Conservation (phyloP, 2,113 vertebrate species). For the Numenius arquata region DNA sequence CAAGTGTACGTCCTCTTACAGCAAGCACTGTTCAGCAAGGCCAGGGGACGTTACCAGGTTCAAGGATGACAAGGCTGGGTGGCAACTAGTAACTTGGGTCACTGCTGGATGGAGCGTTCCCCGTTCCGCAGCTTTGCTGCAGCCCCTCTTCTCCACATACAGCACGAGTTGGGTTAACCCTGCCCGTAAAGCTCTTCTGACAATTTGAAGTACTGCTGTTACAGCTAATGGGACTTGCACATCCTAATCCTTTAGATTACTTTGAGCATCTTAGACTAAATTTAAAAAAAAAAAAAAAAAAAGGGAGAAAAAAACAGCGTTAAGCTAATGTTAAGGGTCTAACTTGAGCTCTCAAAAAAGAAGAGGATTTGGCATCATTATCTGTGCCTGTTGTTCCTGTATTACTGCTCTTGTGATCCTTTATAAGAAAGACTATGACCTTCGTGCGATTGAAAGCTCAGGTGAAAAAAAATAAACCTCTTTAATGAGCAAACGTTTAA, state of each 20-base stretch:
- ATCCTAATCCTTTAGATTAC: not conserved
- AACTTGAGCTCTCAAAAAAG: not conserved
- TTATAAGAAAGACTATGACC: not conserved
- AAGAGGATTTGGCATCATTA: constrained; percentile 4
- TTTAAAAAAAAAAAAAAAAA: not conserved
- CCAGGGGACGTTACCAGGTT: not conserved
- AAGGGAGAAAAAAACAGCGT: not conserved
- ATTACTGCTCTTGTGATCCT: not conserved
- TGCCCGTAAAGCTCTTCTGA: not conserved
- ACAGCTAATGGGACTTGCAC: not conserved
- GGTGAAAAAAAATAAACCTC: not conserved
- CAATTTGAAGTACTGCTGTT: not conserved
- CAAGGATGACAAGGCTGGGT: not conserved
- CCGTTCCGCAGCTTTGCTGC: fast-evolving
- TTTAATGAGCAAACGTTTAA: not conserved
- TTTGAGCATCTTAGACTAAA: not conserved
- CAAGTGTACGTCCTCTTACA: not conserved
- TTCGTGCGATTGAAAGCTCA: not conserved
- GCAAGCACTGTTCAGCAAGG: not conserved
- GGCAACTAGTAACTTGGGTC: not conserved
- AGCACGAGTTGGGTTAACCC: not conserved
- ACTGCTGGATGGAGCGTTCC: too few species aligned
- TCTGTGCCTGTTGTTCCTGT: not conserved
- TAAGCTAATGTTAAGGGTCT: not conserved
- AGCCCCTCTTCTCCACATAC: fast-evolving